Base-by-base conservation (phyloP, 2,797 vertebrate genomes). In the Rhynchonycteris naso region DNA sequence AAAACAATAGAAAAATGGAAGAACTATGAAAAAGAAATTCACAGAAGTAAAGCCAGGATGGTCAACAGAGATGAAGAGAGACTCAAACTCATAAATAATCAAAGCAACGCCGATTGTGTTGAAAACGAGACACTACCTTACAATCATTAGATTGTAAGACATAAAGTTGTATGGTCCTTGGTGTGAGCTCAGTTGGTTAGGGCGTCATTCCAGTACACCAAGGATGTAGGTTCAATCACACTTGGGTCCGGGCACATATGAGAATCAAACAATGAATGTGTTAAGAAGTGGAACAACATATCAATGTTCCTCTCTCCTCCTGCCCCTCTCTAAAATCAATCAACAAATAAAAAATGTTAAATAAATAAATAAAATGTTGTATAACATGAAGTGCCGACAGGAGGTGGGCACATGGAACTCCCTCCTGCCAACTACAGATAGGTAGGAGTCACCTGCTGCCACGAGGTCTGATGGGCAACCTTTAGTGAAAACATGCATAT, bases 1-100 rank as follows among this genome's bases (percentile, higher is more conserved):
- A 61, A 35, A 90, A 65, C 43, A 21, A 92, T 1, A 58, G 54
- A 65, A 83, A 79, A 91, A 47, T 30, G 26, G 30, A 35, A 88
- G 47, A 91, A 75, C 35, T 52, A 61, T n/a, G 72, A 56, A 47
- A 85, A 88, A 81, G 69, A 90, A 75, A 91, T 65, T 56, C 72
- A 92, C 28, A 71, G 68, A 59, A 66, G 33, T 79, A 21, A 90
- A 80, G 56, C 19, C 16, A 33, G 30, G 72, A 52, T 66, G 24
- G 30, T 13, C 63, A 54, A 61, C 66, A 68, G 78, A 66, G 7
- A 43, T 0, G 21, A 92, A 50, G n/a, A 84, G 47, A 59, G 10
- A 21, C 21, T 61, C 68, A n/a, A 43, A 79, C 50, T 72, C 30
- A 54, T 11, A 33, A 56, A 74, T 22, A 52, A 72, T 38, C 74